A percentile compares a stretch with the other conserved stretches of the same genome.
phyloP scores from a whole-genome alignment of 1,140 invertebrate species.

The Nomia melanderi region DNA sequence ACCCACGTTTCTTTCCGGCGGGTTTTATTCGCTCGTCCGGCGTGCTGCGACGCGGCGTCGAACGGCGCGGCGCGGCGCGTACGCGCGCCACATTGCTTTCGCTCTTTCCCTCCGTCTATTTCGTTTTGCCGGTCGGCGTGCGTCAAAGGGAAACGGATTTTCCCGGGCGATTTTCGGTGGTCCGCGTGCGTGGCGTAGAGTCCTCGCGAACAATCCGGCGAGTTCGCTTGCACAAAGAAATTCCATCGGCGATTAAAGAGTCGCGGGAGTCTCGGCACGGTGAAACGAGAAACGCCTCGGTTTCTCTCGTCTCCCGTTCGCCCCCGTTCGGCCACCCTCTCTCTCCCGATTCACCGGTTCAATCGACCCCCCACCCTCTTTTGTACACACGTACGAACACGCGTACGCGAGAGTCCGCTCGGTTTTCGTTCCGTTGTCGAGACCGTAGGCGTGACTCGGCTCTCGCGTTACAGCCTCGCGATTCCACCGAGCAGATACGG shows the following conservation, averaged over 20 bases:
- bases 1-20: neutral
- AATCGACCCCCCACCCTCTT: neutral
- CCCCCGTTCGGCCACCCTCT: neutral
- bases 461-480: slow-evolving; percentile 10
- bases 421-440: neutral
- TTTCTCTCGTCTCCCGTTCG: slow-evolving; percentile 10
- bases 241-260: slow-evolving; percentile 64
- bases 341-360: neutral
- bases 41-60: neutral
- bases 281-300: slow-evolving; percentile 56
- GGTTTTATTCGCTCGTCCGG: neutral
- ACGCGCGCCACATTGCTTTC: too few species aligned
- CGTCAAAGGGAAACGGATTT: slow-evolving; percentile 44
- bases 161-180: slow-evolving; percentile 27
- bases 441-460: slow-evolving; percentile 34
- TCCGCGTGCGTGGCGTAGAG: slow-evolving; percentile 7
- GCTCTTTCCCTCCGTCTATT: too few species aligned
- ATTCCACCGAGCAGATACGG: slow-evolving; percentile 5
- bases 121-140: neutral
- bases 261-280: slow-evolving; percentile 47
- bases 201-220: slow-evolving; percentile 27
- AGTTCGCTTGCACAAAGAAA: slow-evolving; percentile 62
- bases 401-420: too few species aligned
- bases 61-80: too few species aligned
- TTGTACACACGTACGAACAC: too few species aligned